Percentiles rank a stretch among this genome's conserved stretches.
phyloP scores from a whole-genome alignment of 2,888 invertebrate species.

The Noctua pronuba region DNA sequence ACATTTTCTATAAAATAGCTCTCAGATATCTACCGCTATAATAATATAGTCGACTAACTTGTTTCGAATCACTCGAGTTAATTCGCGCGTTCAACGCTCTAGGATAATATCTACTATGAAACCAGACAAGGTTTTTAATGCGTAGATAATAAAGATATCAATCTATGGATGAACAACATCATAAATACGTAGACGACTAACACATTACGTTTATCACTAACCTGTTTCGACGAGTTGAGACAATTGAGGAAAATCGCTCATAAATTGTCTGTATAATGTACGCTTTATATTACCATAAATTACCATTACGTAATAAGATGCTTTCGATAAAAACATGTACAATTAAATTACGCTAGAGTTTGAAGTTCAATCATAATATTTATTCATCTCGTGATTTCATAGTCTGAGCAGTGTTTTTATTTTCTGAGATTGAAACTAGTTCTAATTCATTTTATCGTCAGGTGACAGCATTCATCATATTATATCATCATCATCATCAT shows the following conservation, averaged over 20 bases:
- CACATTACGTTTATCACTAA: slow-evolving; percentile 3
- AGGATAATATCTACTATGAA: slow-evolving; percentile 1
- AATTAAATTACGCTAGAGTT: neutral
- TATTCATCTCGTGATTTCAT: neutral
- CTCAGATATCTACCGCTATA: neutral
- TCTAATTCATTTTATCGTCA: neutral
- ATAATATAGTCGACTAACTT: neutral
- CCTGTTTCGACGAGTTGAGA: slow-evolving; percentile 21
- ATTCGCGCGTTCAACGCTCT: slow-evolving; percentile 1
- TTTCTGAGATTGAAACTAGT: neutral
- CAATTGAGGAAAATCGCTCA: slow-evolving; percentile 37
- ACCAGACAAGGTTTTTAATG: neutral
- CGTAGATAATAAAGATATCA: neutral
- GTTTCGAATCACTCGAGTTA: neutral
- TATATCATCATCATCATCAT: neutral
- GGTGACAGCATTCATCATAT: neutral
- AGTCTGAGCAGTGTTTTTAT: neutral
- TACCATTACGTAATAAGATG: slow-evolving; percentile 5
- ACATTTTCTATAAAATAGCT: neutral
- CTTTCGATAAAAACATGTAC: neutral
- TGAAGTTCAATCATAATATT: neutral
- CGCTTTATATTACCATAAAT: slow-evolving; percentile 8
- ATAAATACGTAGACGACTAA: neutral
- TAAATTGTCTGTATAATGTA: slow-evolving; percentile 23
- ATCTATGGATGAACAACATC: neutral